These are phyloP conservation scores for Galago senegalensis DNA, from an alignment of 2,797 vertebrate species.

Conservation along the genomic window DNA sequence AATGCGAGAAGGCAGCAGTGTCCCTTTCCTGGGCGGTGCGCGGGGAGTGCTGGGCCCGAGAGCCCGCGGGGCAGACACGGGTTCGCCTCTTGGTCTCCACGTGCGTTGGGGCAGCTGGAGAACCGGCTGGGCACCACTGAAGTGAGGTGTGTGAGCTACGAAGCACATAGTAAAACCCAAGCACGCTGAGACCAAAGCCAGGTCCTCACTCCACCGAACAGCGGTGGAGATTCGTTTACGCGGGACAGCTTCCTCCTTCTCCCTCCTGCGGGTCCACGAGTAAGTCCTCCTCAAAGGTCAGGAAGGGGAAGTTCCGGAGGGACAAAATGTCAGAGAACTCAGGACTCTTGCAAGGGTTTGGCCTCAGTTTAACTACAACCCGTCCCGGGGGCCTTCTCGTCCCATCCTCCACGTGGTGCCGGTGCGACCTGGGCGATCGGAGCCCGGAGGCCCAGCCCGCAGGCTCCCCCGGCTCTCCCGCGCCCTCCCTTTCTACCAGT, in stretches of 20 bases:
- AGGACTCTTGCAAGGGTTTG: no score
- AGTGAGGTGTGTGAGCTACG: background rate
- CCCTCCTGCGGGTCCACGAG: background rate
- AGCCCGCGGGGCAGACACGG: accelerated
- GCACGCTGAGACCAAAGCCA: background rate
- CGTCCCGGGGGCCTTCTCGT: accelerated
- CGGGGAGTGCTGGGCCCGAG: background rate
- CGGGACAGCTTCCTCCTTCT: background rate
- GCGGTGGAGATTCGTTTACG: background rate
- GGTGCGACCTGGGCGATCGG: accelerated
- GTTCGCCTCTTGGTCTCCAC: background rate
- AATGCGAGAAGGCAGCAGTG: background rate
- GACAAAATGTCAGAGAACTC: background rate
- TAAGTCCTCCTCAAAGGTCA: background rate
- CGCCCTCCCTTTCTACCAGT: background rate
- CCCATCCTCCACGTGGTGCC: no score
- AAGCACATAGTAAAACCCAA: background rate
- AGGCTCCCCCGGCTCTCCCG: background rate
- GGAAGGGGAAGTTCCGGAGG: background rate
- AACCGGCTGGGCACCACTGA: background rate
- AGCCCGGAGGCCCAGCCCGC: background rate
- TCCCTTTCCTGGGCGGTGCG: background rate
- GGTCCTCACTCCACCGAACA: background rate
- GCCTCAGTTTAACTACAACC: background rate
- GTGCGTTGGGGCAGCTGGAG: background rate